Conservation (phyloP, 2,888 invertebrate species). For the Myopa tessellatipennis region DNA sequence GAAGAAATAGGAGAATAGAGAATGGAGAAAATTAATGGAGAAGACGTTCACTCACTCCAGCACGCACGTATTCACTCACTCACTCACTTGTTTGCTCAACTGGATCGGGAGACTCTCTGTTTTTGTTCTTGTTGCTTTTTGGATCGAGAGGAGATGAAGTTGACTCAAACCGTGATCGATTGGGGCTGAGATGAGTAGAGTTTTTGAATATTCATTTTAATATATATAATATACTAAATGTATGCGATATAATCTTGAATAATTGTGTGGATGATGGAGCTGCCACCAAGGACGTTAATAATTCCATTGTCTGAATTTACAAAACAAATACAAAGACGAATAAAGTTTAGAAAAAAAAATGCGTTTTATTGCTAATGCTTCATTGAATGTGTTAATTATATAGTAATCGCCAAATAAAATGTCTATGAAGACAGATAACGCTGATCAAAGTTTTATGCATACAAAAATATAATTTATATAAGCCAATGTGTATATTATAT, state of each 20-base stretch:
- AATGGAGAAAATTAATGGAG: constrained; percentile 27
- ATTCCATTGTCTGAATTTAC: background rate
- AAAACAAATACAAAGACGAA: background rate
- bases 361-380: too few species aligned
- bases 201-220: background rate
- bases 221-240: background rate
- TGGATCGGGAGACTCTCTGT: background rate
- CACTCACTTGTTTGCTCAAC: background rate
- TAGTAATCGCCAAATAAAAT: too few species aligned
- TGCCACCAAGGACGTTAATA: background rate
- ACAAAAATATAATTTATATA: too few species aligned
- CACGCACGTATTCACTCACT: background rate
- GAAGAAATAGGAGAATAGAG: constrained; percentile 46
- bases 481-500: too few species aligned
- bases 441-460: too few species aligned
- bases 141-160: background rate
- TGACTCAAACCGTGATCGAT: constrained; percentile 18
- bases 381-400: too few species aligned
- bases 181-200: background rate
- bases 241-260: background rate
- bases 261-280: background rate
- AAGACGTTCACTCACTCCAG: background rate
- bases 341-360: too few species aligned
- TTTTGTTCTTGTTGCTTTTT: background rate
- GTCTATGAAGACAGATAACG: too few species aligned